Evolutionary conservation across 2,888 invertebrate species (phyloP).

Genomic region (Perdita meconis): DNA sequence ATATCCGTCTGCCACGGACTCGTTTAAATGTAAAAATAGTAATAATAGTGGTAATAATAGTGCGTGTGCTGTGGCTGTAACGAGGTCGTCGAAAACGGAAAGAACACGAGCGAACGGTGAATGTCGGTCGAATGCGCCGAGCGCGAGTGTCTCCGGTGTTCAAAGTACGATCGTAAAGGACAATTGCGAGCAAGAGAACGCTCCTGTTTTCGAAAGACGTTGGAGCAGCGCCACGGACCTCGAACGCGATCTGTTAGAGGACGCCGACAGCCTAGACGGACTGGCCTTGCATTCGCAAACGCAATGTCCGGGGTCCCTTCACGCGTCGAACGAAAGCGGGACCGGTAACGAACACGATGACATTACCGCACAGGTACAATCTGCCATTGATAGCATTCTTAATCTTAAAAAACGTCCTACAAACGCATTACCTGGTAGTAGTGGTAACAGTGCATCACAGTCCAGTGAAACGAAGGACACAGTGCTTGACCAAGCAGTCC

Average conservation of each 20-base stretch:
- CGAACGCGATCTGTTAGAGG: conserved; percentile 82
- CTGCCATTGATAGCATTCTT: conserved; percentile 91
- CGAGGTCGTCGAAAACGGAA: conserved; percentile 73
- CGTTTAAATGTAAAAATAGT: conserved; percentile 75
- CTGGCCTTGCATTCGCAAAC: conserved; percentile 79
- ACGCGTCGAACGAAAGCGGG: conserved; percentile 67
- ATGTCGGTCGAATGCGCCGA: conserved; percentile 67
- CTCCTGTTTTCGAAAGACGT: conserved; percentile 70
- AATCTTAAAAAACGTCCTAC: conserved; percentile 86
- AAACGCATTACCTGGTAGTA: conserved; percentile 67
- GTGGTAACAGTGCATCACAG: conserved; percentile 69
- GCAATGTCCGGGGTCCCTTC: conserved; percentile 73
- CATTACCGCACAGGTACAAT: conserved; percentile 91
- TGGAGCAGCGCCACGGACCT: conserved; percentile 81
- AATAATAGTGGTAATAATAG: conserved; percentile 66
- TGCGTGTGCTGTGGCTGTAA: conserved; percentile 60
- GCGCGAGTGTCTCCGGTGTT: conserved; percentile 64
- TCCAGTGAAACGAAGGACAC: conserved; percentile 80
- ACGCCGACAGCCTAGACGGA: conserved; percentile 81
- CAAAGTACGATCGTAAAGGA: conserved; percentile 67
- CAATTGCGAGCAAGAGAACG: conserved; percentile 70
- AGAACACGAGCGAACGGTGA: conserved; percentile 81
- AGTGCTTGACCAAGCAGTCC: conserved; percentile 82
- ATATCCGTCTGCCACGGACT: conserved; percentile 78
- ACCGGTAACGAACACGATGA: conserved; percentile 86